A percentile compares a stretch with the other conserved stretches of the same genome.
These are phyloP conservation scores for Nasonovia ribisnigri DNA, from an alignment of 2,888 invertebrate genomes.

Conservation along the genomic window DNA sequence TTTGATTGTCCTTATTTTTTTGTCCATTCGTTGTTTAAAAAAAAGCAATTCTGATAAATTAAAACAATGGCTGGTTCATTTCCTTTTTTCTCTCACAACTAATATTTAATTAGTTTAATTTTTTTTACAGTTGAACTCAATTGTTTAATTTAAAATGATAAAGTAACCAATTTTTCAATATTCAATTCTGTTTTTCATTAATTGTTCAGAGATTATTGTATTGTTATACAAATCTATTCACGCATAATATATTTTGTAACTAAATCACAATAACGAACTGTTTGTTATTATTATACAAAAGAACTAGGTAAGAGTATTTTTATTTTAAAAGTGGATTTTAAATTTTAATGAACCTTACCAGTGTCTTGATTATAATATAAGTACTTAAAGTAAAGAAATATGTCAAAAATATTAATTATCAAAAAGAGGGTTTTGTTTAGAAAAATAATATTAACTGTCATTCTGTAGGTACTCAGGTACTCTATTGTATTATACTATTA, in stretches of 20 bases:
- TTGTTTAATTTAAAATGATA: constrained; percentile 44
- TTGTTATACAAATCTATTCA: constrained; percentile 18
- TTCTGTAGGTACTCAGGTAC: too few species aligned
- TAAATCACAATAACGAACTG: constrained; percentile 42
- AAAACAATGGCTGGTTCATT: constrained; percentile 34
- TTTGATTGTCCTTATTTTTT: constrained; percentile 12
- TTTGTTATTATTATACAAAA: constrained; percentile 22
- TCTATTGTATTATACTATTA: not conserved
- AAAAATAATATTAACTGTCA: not conserved
- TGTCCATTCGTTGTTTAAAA: not conserved
- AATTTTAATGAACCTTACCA: constrained; percentile 2
- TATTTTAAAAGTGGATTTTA: constrained; percentile 24
- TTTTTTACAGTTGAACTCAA: constrained; percentile 28
- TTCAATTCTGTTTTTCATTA: not conserved
- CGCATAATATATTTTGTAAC: constrained; percentile 31
- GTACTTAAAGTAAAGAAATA: not conserved
- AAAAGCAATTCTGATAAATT: not conserved
- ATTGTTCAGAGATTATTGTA: constrained; percentile 11
- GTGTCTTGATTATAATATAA: not conserved
- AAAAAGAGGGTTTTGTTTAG: not conserved
- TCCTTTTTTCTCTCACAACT: not conserved
- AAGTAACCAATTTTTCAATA: constrained; percentile 40
- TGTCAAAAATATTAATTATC: not conserved
- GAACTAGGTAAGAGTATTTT: not conserved
- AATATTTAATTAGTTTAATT: constrained; percentile 26